Evolutionary conservation across 2,113 vertebrate species (phyloP).

Genomic region (chimpanzee (Pan troglodytes)): NHGRI_mPanTro3-v2.1_pri NC_072412.2:114482001-114482500

Average conservation of each 20-base stretch:
- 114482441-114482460: not conserved
- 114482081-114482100: not conserved
- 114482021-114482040: not conserved
- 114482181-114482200: not conserved
- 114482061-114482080: not conserved
- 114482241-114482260: not conserved
- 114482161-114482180: not conserved
- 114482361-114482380: not conserved
- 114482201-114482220: not conserved
- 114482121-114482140: not conserved
- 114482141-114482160: not conserved
- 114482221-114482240: not conserved
- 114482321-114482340: not conserved
- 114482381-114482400: not conserved
- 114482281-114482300: not conserved
- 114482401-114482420: not conserved
- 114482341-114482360: not conserved
- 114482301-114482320: not conserved
- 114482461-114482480: not conserved
- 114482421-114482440: not conserved
- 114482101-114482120: not conserved
- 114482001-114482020: not conserved
- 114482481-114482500: not conserved
- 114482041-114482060: no score
- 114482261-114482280: not conserved